Conservation (phyloP, 2,113 vertebrate genomes). For the Edolisoma coerulescens region DNA sequence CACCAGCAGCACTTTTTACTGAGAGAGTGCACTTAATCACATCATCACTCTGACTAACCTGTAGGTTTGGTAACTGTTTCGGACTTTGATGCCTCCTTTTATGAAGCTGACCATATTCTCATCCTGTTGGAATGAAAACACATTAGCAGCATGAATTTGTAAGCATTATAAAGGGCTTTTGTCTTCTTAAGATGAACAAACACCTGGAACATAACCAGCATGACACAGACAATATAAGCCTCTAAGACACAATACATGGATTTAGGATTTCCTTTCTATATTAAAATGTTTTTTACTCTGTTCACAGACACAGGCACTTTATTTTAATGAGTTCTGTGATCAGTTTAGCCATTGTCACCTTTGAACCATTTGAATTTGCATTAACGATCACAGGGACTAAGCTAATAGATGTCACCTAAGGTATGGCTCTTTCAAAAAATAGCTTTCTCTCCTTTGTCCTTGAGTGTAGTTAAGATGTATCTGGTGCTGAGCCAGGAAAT, state of each 20-base stretch:
- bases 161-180: not conserved
- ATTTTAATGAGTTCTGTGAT: not conserved
- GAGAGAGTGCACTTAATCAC: not conserved
- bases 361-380: not conserved
- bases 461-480: not conserved
- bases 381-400: not conserved
- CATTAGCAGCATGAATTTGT: not conserved
- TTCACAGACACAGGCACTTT: not conserved
- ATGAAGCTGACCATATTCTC: conserved; percentile 99
- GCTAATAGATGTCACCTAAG: not conserved
- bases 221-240: not conserved
- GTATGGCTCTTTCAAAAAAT: not conserved
- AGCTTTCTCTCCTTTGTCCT: not conserved
- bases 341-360: not conserved
- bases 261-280: not conserved
- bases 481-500: not conserved
- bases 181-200: not conserved
- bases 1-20: not conserved
- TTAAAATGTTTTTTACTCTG: not conserved
- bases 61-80: conserved; percentile 97
- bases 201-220: not conserved
- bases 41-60: conserved; percentile 74
- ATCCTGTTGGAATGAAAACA: conserved; percentile 77
- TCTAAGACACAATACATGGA: not conserved
- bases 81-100: conserved; percentile 96